Evolutionary conservation across 2,113 vertebrate genomes (phyloP).

Genomic region (Camelus bactrianus): DNA sequence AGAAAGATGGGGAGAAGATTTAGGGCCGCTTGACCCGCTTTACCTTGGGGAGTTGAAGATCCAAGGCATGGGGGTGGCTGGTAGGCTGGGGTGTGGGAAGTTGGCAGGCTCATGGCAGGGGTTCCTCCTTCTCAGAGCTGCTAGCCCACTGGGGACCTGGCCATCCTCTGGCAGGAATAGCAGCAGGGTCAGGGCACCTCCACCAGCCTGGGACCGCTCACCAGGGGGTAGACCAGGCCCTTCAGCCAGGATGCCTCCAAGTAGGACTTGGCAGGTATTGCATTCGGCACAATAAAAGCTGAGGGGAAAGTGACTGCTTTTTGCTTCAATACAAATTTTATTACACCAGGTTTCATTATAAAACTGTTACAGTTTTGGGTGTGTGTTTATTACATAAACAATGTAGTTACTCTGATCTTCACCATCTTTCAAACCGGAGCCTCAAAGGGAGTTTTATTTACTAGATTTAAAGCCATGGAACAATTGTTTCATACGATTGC

Average conservation of each 20-base stretch:
- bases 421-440: conserved; percentile 73
- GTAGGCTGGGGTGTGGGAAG: neutral
- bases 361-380: conserved; percentile 67
- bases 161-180: conserved; percentile 22
- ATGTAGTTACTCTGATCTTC: conserved; percentile 69
- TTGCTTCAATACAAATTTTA: conserved; percentile 71
- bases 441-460: conserved; percentile 74
- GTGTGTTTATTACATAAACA: conserved; percentile 69
- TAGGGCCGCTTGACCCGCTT: neutral
- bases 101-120: neutral
- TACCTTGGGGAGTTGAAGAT: neutral
- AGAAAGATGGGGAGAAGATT: neutral
- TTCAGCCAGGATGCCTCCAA: conserved; percentile 66
- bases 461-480: conserved; percentile 73
- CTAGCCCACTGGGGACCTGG: neutral
- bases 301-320: conserved; percentile 35
- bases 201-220: neutral
- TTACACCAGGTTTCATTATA: conserved; percentile 73
- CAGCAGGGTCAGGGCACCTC: neutral
- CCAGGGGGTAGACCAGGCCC: neutral
- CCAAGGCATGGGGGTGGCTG: neutral
- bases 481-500: conserved; percentile 68
- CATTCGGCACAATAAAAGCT: conserved; percentile 53
- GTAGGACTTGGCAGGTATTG: conserved; percentile 31
- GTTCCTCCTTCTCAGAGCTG: neutral